phyloP scores from a whole-genome alignment of 2,113 vertebrate species.

The Carassius gibelio region DNA sequence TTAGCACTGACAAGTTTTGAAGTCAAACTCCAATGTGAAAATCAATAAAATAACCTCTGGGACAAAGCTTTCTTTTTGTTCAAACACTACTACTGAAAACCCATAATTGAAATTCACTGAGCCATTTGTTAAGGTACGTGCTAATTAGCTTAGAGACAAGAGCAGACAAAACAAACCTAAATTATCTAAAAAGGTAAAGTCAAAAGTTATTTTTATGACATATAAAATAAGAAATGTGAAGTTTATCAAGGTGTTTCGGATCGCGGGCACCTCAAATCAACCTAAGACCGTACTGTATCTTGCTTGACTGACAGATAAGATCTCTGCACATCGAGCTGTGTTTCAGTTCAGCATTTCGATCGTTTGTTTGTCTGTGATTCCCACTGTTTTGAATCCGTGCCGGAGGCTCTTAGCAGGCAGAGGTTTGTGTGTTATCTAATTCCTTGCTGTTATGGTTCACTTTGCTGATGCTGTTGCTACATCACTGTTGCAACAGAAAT shows the following conservation, averaged over 20 bases:
- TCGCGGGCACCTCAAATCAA: not conserved
- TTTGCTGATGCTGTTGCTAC: constrained; percentile 5
- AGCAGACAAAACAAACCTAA: not conserved
- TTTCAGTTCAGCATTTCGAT: constrained; percentile 21
- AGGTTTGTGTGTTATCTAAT: constrained; percentile 13
- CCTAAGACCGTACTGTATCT: not conserved
- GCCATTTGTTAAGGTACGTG: constrained; percentile 17
- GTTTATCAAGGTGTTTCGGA: not conserved
- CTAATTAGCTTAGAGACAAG: not conserved
- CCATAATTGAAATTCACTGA: constrained; percentile 21
- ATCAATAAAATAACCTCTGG: constrained; percentile 55
- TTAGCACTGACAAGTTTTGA: constrained; percentile 43
- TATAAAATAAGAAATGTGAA: not conserved
- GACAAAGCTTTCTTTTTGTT: constrained; percentile 30
- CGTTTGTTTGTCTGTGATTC: constrained; percentile 27
- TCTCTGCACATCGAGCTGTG: not conserved
- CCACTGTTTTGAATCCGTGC: constrained; percentile 10
- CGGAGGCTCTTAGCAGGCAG: constrained; percentile 15
- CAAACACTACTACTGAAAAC: constrained; percentile 35
- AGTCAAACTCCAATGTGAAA: constrained; percentile 41
- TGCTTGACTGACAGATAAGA: constrained; percentile 20
- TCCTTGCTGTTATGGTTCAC: constrained; percentile 10
- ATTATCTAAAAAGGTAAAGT: not conserved
- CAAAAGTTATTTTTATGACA: not conserved
- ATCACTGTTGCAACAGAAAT: constrained; percentile 15